Percentiles rank a stretch among this genome's conserved stretches.
phyloP scores from a whole-genome alignment of 2,113 vertebrate genomes.

The Nycticebus coucang region DNA sequence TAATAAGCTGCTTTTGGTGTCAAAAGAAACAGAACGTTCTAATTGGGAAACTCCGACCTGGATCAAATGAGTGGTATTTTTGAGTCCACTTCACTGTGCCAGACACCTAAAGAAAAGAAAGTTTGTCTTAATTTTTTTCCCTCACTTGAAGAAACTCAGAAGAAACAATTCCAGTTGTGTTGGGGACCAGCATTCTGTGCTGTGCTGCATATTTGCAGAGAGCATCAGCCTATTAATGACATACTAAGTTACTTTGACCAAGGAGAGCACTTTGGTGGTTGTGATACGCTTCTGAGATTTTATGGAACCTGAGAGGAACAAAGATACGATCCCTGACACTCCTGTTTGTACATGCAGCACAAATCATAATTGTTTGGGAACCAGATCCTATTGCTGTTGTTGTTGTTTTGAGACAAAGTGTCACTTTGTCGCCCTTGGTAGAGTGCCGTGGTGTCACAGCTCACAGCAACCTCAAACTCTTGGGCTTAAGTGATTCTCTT shows the following conservation, averaged over 20 bases:
- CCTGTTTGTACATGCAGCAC: neutral
- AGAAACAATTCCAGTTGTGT: neutral
- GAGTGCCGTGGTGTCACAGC: too few species aligned
- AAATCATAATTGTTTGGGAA: constrained; percentile 18
- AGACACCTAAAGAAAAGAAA: neutral
- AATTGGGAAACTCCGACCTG: neutral
- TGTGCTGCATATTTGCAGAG: neutral
- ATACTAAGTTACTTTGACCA: neutral
- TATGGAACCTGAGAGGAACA: constrained; percentile 58
- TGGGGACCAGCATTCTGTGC: neutral
- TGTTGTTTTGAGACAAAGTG: too few species aligned
- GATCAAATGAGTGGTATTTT: neutral
- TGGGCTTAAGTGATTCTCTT: too few species aligned
- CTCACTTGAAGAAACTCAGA: neutral
- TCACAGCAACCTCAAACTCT: too few species aligned
- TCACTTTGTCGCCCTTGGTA: too few species aligned
- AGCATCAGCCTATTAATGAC: neutral
- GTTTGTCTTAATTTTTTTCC: neutral
- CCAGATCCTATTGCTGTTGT: too few species aligned
- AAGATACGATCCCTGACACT: neutral
- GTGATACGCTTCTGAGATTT: constrained; percentile 60
- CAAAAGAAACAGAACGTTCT: neutral
- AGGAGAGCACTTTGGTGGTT: constrained; percentile 44
- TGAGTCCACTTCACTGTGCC: neutral
- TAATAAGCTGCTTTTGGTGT: neutral